phyloP scores from a whole-genome alignment of 2,888 invertebrate genomes.

The Dexiosoma caninum region DNA sequence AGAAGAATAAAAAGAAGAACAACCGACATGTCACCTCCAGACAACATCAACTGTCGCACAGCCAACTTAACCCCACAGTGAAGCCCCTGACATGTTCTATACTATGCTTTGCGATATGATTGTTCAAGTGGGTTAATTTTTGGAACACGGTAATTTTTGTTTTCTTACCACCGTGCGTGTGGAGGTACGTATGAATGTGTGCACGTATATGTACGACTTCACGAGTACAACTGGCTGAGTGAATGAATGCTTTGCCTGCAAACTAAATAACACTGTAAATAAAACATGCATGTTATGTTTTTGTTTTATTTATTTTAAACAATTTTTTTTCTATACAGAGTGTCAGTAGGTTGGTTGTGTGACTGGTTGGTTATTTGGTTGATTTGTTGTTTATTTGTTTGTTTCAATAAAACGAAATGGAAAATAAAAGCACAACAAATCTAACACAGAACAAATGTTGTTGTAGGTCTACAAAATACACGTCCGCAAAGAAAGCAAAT shows the following conservation, averaged over 20 bases:
- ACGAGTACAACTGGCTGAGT: neutral
- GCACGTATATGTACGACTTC: neutral
- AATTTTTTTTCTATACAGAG: slow-evolving; percentile 45
- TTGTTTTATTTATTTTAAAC: neutral
- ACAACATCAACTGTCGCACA: no score
- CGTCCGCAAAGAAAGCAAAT: neutral
- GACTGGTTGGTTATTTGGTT: slow-evolving; percentile 56
- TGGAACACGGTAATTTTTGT: no score
- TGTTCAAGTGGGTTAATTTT: no score
- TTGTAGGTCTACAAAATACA: slow-evolving; percentile 36
- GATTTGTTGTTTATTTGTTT: slow-evolving; percentile 50
- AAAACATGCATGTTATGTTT: slow-evolving; percentile 60
- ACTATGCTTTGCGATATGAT: no score
- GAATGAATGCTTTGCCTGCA: slow-evolving; percentile 31
- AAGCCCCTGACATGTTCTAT: no score
- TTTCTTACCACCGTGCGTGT: slow-evolving; percentile 9
- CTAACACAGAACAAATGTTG: slow-evolving; percentile 12
- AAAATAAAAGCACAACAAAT: slow-evolving; percentile 11
- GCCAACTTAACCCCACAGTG: no score
- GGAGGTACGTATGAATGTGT: neutral
- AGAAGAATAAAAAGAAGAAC: no score
- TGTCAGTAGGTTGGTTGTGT: slow-evolving; percentile 60
- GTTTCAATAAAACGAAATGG: slow-evolving; percentile 23
- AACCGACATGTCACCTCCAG: no score
- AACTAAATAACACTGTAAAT: slow-evolving; percentile 28